A percentile compares a stretch with the other conserved stretches of the same genome.
Evolutionary conservation across 2,888 invertebrate genomes (phyloP).

Genomic region (Drosophila lacicola): DNA sequence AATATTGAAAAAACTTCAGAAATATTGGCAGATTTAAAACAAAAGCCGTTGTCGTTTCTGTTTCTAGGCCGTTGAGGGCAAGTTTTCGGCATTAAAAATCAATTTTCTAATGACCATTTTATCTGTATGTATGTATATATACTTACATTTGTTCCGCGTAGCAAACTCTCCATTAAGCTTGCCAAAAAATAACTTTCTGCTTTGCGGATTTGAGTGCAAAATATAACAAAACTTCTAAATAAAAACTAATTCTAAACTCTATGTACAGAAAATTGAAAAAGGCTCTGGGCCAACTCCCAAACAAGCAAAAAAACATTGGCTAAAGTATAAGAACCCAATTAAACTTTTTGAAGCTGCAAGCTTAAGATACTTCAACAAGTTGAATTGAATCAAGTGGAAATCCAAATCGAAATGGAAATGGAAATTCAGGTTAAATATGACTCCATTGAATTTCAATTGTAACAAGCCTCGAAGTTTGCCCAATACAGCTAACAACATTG

Average conservation of each 20-base stretch:
- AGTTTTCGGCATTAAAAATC: constrained; percentile 62
- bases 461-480: constrained; percentile 55
- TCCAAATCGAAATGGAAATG: constrained; percentile 52
- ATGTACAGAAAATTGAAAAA: constrained; percentile 66
- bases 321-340: constrained; percentile 48
- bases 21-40: not conserved
- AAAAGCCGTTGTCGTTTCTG: constrained; percentile 27
- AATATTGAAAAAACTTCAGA: not conserved
- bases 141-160: constrained; percentile 11
- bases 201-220: constrained; percentile 44
- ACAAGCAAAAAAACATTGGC: constrained; percentile 32
- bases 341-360: constrained; percentile 53
- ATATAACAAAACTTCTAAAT: constrained; percentile 68
- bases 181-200: constrained; percentile 57
- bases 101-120: constrained; percentile 58
- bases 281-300: constrained; percentile 46
- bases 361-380: constrained; percentile 52
- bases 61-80: constrained; percentile 14
- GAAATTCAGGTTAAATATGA: constrained; percentile 29
- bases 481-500: constrained; percentile 70
- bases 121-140: constrained; percentile 1
- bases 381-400: constrained; percentile 56
- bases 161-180: constrained; percentile 34
- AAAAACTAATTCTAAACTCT: constrained; percentile 41
- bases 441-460: constrained; percentile 4